Evolutionary conservation across 2,888 invertebrate species (phyloP), one percentile per base, ranked within the genome.

Genomic region (Macaria notata): DNA sequence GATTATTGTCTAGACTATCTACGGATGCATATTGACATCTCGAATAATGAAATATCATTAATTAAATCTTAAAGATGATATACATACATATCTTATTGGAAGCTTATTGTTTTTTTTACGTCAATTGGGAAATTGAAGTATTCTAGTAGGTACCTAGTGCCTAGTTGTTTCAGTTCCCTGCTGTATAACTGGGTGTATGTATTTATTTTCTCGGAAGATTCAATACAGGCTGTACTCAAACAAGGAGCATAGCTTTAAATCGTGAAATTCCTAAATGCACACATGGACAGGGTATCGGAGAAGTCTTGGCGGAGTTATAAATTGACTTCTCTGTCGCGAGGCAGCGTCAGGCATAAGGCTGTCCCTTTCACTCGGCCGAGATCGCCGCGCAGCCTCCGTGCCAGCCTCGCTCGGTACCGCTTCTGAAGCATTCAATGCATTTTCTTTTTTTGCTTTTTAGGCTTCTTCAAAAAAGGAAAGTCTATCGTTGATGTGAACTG

Each of bases 331-430:
- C 75, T 66, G 67, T 85, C 79, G 54, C 68, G 62, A 79, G 65
- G 64, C 50, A 58, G 61, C 47, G 54, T 60, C 42, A 31, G 44
- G 46, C 42, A 55, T 73, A 71, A 72, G 50, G 73, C 71, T 71
- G 64, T 82, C 81, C 75, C 75, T 73, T 66, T 83, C 74, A 59
- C 70, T 68, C 78, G 57, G 64, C 66, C 68, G 63, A 66, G 63
- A 67, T 65, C 61, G 60, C 65, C 65, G 66, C 74, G 60, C 83
- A 82, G 81, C 76, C 81, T 80, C 79, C 73, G 71, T 65, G 72
- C 73, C 71, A 71, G 74, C 70, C 66, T 66, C 64, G 67, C 68
- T 70, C 72, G 68, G 74, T 76, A 77, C 75, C 78, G 78, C 76
- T 81, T 78, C 78, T 72, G 76, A 75, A 78, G 77, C 73, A 75